These are phyloP conservation scores for Contarinia nasturtii DNA, from an alignment of 1,140 invertebrate genomes.

Conservation along the genomic window DNA sequence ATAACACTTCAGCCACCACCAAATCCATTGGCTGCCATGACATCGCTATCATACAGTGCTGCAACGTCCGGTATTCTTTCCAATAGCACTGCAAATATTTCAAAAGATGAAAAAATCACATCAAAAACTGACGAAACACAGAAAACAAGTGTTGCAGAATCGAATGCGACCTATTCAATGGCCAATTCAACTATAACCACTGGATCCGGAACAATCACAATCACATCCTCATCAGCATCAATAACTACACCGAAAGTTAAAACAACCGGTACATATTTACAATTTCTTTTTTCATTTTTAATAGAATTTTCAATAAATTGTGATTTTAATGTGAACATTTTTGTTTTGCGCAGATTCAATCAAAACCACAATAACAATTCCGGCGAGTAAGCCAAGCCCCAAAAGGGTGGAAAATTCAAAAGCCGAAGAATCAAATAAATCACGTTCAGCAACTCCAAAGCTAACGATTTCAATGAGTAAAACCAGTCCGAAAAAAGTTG, in stretches of 20 bases:
- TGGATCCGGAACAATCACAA: too few relatives aligned
- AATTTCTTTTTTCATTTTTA: too few relatives aligned
- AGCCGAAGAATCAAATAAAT: too few relatives aligned
- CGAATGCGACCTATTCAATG: not conserved
- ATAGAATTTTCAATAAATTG: too few relatives aligned
- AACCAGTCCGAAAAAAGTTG: constrained; percentile 16
- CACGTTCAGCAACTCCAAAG: constrained; percentile 2
- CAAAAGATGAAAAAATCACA: constrained; percentile 7
- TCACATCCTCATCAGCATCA: too few relatives aligned
- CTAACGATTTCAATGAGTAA: constrained; percentile 4
- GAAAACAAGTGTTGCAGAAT: not conserved
- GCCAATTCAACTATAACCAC: constrained; percentile 5
- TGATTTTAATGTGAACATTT: too few relatives aligned
- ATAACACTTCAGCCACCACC: constrained; percentile 9
- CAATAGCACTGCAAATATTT: constrained; percentile 7
- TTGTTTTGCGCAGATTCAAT: too few relatives aligned
- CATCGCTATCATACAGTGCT: constrained; percentile 9
- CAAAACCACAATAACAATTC: too few relatives aligned
- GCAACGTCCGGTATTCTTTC: constrained; percentile 7
- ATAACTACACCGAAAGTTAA: too few relatives aligned
- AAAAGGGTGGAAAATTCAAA: too few relatives aligned
- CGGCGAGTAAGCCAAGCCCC: too few relatives aligned
- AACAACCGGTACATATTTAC: too few relatives aligned
- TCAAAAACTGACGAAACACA: constrained; percentile 5
- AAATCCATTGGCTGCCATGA: constrained; percentile 21